Conservation (phyloP, 2,113 vertebrate genomes). For the Pelusios castaneus region DNA sequence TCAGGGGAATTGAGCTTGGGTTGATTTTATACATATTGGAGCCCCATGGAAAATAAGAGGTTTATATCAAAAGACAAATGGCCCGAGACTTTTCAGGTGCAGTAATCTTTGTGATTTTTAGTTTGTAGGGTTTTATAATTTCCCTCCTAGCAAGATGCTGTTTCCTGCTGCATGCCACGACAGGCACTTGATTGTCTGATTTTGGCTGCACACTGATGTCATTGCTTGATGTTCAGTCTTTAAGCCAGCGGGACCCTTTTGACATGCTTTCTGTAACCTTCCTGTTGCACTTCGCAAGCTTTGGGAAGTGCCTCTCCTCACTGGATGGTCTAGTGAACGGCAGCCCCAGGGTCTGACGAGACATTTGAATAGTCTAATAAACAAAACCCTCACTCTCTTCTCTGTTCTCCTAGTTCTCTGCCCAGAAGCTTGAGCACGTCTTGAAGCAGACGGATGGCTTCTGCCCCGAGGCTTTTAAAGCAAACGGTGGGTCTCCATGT, state of each 20-base stretch:
- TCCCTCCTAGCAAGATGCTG: neutral
- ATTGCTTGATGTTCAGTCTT: neutral
- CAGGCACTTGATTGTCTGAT: neutral
- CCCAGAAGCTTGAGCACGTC: conserved; percentile 69
- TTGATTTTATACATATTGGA: neutral
- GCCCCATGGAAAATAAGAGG: neutral
- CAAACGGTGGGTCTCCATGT: conserved; percentile 51
- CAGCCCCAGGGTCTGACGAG: neutral
- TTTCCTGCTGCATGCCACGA: neutral
- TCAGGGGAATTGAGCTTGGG: neutral
- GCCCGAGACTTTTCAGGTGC: neutral
- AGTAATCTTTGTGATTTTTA: neutral
- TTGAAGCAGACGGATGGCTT: conserved; percentile 61
- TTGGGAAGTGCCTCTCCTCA: neutral
- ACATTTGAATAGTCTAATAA: neutral
- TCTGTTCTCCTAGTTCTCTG: conserved; percentile 67
- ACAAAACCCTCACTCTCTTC: neutral
- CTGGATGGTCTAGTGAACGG: neutral
- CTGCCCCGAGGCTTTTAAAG: conserved; percentile 62
- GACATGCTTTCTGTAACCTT: too few relatives aligned
- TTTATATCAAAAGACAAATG: neutral
- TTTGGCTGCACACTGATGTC: neutral
- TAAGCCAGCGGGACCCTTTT: too few relatives aligned
- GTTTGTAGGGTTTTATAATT: neutral
- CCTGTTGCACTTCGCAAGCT: neutral